Evolutionary conservation across 2,113 vertebrate genomes (phyloP).

Genomic region (Burhinus oedicnemus): DNA sequence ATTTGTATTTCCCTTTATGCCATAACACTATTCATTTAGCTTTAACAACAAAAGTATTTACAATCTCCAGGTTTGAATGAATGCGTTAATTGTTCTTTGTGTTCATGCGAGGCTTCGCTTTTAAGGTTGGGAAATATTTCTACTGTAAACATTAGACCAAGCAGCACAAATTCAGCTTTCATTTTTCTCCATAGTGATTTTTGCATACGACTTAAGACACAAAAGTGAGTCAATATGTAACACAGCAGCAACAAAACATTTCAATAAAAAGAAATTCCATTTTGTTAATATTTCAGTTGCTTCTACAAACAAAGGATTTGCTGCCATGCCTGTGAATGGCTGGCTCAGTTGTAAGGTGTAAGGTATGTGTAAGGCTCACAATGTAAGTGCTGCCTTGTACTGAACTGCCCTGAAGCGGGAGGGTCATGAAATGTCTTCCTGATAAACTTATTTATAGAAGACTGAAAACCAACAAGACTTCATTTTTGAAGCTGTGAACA

Average conservation of each 20-base stretch:
- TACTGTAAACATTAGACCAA: constrained; percentile 44
- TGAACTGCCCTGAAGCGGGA: neutral
- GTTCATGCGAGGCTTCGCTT: neutral
- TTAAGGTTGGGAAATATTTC: constrained; percentile 57
- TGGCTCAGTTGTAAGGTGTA: neutral
- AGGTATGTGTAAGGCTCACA: neutral
- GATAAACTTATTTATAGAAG: neutral
- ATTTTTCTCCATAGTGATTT: constrained; percentile 53
- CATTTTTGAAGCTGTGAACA: neutral
- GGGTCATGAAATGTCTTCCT: neutral
- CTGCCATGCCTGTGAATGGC: neutral
- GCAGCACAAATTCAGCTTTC: constrained; percentile 17
- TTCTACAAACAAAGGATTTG: constrained; percentile 13
- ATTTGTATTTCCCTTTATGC: constrained; percentile 6
- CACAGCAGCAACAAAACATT: neutral
- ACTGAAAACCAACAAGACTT: neutral
- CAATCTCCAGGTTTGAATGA: constrained; percentile 11
- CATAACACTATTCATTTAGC: neutral
- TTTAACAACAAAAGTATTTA: constrained; percentile 18
- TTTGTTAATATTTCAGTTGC: constrained; percentile 4
- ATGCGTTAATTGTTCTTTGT: constrained; percentile 35
- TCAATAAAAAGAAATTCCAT: neutral
- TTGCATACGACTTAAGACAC: neutral
- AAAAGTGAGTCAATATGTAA: neutral
- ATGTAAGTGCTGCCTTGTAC: neutral